These are phyloP conservation scores for Dromaius novaehollandiae DNA, from an alignment of 2,113 vertebrate species.

Conservation along the genomic window DNA sequence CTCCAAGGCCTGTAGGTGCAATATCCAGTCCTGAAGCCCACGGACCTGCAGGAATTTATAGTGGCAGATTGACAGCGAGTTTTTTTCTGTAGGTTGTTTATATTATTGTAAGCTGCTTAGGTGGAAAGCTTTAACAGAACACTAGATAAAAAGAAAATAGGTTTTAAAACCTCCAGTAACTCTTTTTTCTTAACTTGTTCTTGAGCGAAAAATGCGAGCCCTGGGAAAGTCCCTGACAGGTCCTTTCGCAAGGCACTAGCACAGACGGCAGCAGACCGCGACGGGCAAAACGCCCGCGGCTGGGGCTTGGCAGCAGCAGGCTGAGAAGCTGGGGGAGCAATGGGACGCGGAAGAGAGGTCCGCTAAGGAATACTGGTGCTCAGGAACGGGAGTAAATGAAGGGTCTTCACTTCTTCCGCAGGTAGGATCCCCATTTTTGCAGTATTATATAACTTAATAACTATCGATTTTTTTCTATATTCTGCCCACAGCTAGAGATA, in stretches of 20 bases:
- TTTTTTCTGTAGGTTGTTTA: slow-evolving; percentile 67
- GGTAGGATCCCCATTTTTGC: background rate
- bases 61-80: slow-evolving; percentile 46
- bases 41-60: slow-evolving; percentile 60
- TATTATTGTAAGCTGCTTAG: slow-evolving; percentile 73
- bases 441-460: slow-evolving; percentile 17
- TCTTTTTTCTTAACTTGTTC: slow-evolving; percentile 59
- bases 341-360: background rate
- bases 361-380: background rate
- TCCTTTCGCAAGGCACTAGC: slow-evolving; percentile 11
- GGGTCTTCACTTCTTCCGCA: background rate
- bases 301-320: background rate
- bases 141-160: slow-evolving; percentile 68
- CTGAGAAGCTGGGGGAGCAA: background rate
- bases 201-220: slow-evolving; percentile 48
- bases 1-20: slow-evolving; percentile 46
- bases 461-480: slow-evolving; percentile 56
- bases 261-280: background rate
- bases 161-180: slow-evolving; percentile 66
- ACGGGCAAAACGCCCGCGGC: background rate
- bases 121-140: slow-evolving; percentile 59
- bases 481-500: slow-evolving; percentile 21
- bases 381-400: background rate
- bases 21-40: slow-evolving; percentile 48
- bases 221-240: slow-evolving; percentile 32